These are phyloP conservation scores for Argya squamiceps DNA, from an alignment of 2,797 vertebrate species.

Conservation along the genomic window DNA sequence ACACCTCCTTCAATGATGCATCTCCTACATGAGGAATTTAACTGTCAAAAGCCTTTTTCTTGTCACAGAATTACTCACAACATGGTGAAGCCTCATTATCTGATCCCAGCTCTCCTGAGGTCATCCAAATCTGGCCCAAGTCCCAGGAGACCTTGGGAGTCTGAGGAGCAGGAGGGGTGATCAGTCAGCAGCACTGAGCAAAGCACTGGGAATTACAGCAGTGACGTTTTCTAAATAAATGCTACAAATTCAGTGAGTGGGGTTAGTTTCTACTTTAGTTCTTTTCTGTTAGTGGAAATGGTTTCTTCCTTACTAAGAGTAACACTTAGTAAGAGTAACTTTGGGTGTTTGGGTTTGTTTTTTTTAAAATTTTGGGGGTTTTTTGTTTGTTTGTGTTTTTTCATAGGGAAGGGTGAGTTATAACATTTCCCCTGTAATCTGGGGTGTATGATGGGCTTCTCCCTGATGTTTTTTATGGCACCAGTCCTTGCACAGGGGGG, in stretches of 20 bases:
- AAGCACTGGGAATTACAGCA: neutral
- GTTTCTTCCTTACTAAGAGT: neutral
- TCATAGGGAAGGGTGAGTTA: neutral
- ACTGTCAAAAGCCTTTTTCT: neutral
- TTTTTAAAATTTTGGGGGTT: neutral
- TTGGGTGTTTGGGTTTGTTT: rapidly evolving
- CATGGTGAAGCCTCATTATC: rapidly evolving
- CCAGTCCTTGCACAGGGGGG: neutral
- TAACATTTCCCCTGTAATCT: neutral
- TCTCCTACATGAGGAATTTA: neutral
- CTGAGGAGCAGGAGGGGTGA: neutral
- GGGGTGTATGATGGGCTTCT: neutral
- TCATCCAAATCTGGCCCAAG: neutral
- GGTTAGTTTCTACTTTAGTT: neutral
- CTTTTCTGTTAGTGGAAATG: neutral
- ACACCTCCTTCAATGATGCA: neutral
- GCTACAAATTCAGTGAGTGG: neutral
- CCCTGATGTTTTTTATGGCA: neutral
- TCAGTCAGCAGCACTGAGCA: neutral
- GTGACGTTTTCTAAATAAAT: neutral
- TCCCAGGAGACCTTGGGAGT: neutral
- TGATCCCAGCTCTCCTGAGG: neutral
- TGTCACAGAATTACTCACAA: neutral
- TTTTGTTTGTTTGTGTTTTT: neutral
- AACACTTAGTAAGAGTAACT: neutral